Evolutionary conservation across 2,113 vertebrate species (phyloP).

Genomic region (Chitala chitala): DNA sequence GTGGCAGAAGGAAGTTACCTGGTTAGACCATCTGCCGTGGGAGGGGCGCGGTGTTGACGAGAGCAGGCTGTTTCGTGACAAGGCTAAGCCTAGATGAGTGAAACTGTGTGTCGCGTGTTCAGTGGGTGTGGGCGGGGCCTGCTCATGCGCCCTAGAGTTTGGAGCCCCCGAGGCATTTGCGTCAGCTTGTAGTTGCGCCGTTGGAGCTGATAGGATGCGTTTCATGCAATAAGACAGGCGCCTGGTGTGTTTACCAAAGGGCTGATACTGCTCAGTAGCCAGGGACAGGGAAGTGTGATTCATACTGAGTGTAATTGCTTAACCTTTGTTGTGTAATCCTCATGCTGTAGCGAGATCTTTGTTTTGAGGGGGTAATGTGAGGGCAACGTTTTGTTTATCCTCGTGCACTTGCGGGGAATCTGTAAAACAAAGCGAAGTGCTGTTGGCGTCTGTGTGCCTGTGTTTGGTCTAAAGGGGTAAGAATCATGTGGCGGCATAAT

Average conservation of each 20-base stretch:
- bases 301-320: conserved; percentile 15
- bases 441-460: conserved; percentile 14
- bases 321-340: conserved; percentile 25
- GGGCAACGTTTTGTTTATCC: conserved; percentile 8
- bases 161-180: background rate
- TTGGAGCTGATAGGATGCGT: background rate
- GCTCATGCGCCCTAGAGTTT: background rate
- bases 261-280: conserved; percentile 8
- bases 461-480: conserved; percentile 10
- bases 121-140: background rate
- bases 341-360: conserved; percentile 1
- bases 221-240: background rate
- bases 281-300: conserved; percentile 23
- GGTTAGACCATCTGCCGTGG: background rate
- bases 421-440: conserved; percentile 5
- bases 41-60: background rate
- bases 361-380: background rate
- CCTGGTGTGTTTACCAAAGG: conserved; percentile 9
- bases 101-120: background rate
- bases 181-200: conserved; percentile 12
- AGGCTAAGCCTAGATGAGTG: conserved; percentile 10
- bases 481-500: background rate
- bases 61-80: background rate
- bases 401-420: background rate
- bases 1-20: conserved; percentile 1